phyloP scores from a whole-genome alignment of 2,888 invertebrate genomes.

The Microplitis deprimator region DNA sequence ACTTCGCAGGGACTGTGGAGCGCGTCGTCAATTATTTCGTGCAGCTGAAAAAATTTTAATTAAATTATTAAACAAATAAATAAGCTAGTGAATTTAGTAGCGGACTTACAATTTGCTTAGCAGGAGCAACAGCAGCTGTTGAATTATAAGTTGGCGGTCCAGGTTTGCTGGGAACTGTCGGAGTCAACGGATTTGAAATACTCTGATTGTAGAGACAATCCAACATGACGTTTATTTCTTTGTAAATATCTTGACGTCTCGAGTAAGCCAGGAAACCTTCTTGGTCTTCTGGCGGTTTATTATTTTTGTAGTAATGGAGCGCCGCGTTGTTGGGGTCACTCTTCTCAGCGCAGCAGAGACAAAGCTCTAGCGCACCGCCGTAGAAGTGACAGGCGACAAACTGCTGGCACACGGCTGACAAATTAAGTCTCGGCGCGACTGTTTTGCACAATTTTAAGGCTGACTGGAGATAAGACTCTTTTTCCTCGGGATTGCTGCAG shows the following conservation, averaged over 20 bases:
- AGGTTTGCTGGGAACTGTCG: slow-evolving; percentile 70
- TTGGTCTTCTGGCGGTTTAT: slow-evolving; percentile 86
- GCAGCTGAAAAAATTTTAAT: slow-evolving; percentile 71
- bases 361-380: slow-evolving; percentile 90
- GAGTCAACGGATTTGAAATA: slow-evolving; percentile 70
- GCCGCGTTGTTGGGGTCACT: slow-evolving; percentile 93
- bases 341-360: slow-evolving; percentile 86
- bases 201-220: slow-evolving; percentile 80
- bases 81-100: neutral
- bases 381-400: slow-evolving; percentile 87
- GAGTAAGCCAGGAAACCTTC: slow-evolving; percentile 85
- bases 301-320: slow-evolving; percentile 88
- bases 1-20: slow-evolving; percentile 86
- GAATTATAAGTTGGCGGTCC: slow-evolving; percentile 64
- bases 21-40: slow-evolving; percentile 78
- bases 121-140: slow-evolving; percentile 56
- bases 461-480: slow-evolving; percentile 82
- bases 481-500: slow-evolving; percentile 82
- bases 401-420: slow-evolving; percentile 88
- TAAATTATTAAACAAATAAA: slow-evolving; percentile 7
- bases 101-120: slow-evolving; percentile 62
- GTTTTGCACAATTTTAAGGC: slow-evolving; percentile 89
- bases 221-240: slow-evolving; percentile 85
- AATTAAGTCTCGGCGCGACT: slow-evolving; percentile 89
- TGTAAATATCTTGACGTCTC: slow-evolving; percentile 90